Percentiles rank a stretch among this genome's conserved stretches.
Evolutionary conservation across 2,113 vertebrate genomes (phyloP).

Genomic region (Lipophrys pholis): DNA sequence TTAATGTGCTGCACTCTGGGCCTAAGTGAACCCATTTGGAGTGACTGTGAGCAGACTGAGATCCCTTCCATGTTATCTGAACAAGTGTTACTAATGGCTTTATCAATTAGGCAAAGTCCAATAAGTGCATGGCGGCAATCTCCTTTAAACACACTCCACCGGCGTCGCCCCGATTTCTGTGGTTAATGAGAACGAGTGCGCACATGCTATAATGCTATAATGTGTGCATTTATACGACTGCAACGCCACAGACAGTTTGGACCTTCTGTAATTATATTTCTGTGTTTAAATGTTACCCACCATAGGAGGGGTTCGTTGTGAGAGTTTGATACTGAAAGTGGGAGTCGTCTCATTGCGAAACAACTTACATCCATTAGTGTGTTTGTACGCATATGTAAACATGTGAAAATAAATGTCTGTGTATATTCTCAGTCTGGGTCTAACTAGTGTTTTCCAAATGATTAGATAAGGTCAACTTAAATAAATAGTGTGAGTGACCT

Average conservation of each 20-base stretch:
- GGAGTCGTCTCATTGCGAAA: too few relatives aligned
- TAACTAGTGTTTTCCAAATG: too few relatives aligned
- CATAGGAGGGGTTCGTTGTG: too few relatives aligned
- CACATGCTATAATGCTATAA: neutral
- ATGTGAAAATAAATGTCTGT: too few relatives aligned
- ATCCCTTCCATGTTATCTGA: slow-evolving; percentile 97
- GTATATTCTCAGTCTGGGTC: too few relatives aligned
- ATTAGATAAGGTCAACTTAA: too few relatives aligned
- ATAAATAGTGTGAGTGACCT: too few relatives aligned
- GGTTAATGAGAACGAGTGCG: slow-evolving; percentile 59
- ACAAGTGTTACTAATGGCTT: slow-evolving; percentile 99
- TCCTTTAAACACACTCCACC: slow-evolving; percentile 82
- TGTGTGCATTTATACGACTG: slow-evolving; percentile 11
- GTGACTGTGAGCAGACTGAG: slow-evolving; percentile 93
- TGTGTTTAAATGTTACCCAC: neutral
- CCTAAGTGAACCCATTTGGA: slow-evolving; percentile 94
- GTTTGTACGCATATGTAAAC: too few relatives aligned
- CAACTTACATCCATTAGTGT: too few relatives aligned
- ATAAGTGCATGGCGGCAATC: slow-evolving; percentile 95
- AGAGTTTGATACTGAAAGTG: too few relatives aligned
- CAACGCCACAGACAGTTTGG: slow-evolving; percentile 5
- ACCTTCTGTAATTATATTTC: slow-evolving; percentile 2
- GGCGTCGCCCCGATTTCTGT: slow-evolving; percentile 69
- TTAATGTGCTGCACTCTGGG: slow-evolving; percentile 92
- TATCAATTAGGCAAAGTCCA: slow-evolving; percentile 90